phyloP scores from a whole-genome alignment of 37 sponge, comb jelly and placozoan genomes.

The Oopsacas minuta region DNA sequence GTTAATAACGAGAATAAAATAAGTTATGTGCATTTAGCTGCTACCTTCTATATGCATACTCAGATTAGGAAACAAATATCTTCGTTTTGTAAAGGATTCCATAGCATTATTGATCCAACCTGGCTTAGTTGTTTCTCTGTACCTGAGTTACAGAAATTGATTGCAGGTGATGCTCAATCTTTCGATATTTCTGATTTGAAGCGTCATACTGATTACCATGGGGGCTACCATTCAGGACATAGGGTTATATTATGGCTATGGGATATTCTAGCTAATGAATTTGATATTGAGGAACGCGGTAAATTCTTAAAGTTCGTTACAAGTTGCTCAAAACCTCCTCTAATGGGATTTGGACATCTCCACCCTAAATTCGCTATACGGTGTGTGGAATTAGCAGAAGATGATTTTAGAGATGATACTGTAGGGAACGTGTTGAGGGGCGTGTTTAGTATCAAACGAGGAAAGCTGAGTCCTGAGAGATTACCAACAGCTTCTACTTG shows the following conservation, averaged over 20 bases:
- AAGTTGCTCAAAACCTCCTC: slow-evolving; percentile 87
- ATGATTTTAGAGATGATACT: slow-evolving; percentile 62
- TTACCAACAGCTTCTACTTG: slow-evolving; percentile 97
- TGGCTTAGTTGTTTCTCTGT: slow-evolving; percentile 73
- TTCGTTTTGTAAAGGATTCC: slow-evolving; percentile 79
- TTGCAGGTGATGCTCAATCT: slow-evolving; percentile 73
- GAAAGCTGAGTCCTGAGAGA: slow-evolving; percentile 31
- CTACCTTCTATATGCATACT: slow-evolving; percentile 73
- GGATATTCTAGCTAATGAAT: slow-evolving; percentile 84
- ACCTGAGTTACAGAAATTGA: slow-evolving; percentile 75
- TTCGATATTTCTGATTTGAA: slow-evolving; percentile 81
- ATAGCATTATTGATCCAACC: slow-evolving; percentile 44
- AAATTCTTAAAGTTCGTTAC: slow-evolving; percentile 96
- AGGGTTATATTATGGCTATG: slow-evolving; percentile 87
- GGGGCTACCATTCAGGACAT: slow-evolving; percentile 84
- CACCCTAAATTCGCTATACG: slow-evolving; percentile 82
- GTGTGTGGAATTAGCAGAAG: slow-evolving; percentile 55
- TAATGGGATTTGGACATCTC: slow-evolving; percentile 76
- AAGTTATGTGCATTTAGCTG: slow-evolving; percentile 84
- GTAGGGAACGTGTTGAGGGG: slow-evolving; percentile 55
- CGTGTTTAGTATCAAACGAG: slow-evolving; percentile 35
- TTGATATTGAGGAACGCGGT: slow-evolving; percentile 51
- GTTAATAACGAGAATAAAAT: slow-evolving; percentile 88
- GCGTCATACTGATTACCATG: slow-evolving; percentile 66
- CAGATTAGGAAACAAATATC: slow-evolving; percentile 70